Conservation (phyloP, 2,113 vertebrate genomes). For the Seriola dumerili region DNA sequence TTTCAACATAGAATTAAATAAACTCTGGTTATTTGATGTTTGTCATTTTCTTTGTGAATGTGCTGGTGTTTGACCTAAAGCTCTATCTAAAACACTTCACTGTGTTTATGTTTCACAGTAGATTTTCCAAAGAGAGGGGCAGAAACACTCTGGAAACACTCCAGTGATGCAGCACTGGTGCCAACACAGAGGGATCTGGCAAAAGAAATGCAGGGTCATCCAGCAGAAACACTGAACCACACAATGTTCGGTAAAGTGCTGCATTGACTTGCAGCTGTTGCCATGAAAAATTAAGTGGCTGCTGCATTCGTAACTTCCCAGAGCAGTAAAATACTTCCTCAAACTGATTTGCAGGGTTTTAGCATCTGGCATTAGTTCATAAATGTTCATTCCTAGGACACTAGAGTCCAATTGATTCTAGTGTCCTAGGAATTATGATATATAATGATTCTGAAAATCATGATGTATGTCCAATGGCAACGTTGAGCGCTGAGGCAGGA, state of each 20-base stretch:
- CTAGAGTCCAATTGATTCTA: no score
- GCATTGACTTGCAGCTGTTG: not conserved
- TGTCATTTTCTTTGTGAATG: slow-evolving; percentile 48
- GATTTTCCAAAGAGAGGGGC: slow-evolving; percentile 56
- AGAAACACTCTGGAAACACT: slow-evolving; percentile 42
- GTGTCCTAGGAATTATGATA: not conserved
- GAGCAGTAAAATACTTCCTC: not conserved
- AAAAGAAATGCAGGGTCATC: not conserved
- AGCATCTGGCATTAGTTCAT: no score
- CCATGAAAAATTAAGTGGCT: not conserved
- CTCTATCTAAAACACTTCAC: slow-evolving; percentile 58
- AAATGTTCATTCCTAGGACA: not conserved
- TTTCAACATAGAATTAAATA: slow-evolving; percentile 53
- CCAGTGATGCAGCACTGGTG: not conserved
- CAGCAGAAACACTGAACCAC: not conserved
- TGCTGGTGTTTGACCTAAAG: slow-evolving; percentile 47
- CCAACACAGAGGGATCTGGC: not conserved
- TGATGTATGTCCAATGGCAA: not conserved
- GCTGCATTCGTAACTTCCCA: not conserved
- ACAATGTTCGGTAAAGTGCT: not conserved
- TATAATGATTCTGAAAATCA: not conserved
- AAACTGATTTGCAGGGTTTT: no score
- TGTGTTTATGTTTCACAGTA: slow-evolving; percentile 63
- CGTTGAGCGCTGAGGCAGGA: not conserved
- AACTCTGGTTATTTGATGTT: slow-evolving; percentile 52